phyloP scores from a whole-genome alignment of 2,797 vertebrate genomes.

The Halcyon leucocephala region DNA sequence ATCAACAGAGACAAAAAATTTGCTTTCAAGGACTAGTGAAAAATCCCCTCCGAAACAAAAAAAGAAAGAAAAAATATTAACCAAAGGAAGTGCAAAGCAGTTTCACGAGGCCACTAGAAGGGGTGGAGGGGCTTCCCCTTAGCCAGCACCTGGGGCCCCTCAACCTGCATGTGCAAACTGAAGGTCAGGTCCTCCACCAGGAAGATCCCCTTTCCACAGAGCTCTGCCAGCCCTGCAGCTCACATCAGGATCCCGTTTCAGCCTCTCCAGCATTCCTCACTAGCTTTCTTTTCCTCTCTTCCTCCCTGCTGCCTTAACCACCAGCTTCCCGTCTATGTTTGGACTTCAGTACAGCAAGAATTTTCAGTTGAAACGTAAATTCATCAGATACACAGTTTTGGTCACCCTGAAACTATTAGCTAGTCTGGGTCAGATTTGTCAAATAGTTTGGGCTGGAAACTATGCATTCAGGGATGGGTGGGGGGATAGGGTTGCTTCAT shows the following conservation, averaged over 20 bases:
- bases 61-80: background rate
- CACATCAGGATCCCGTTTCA: background rate
- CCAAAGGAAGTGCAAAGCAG: background rate
- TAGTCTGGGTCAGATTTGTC: conserved; percentile 15
- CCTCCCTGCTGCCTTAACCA: conserved; percentile 23
- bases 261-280: background rate
- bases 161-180: background rate
- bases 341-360: background rate
- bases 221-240: background rate
- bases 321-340: conserved; percentile 4
- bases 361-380: background rate
- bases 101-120: background rate
- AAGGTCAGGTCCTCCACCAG: background rate
- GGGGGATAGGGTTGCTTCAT: background rate
- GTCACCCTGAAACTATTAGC: conserved; percentile 42
- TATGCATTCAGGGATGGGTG: background rate
- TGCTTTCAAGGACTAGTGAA: background rate
- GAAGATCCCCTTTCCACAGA: background rate
- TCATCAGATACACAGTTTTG: background rate
- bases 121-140: background rate
- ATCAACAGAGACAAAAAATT: background rate
- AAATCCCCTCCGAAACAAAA: background rate
- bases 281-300: conserved; percentile 18
- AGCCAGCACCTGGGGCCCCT: background rate
- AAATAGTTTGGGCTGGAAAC: conserved; percentile 26